These are phyloP conservation scores for Chiloscyllium punctatum DNA, from an alignment of 2,797 vertebrate genomes.

Conservation along the genomic window DNA sequence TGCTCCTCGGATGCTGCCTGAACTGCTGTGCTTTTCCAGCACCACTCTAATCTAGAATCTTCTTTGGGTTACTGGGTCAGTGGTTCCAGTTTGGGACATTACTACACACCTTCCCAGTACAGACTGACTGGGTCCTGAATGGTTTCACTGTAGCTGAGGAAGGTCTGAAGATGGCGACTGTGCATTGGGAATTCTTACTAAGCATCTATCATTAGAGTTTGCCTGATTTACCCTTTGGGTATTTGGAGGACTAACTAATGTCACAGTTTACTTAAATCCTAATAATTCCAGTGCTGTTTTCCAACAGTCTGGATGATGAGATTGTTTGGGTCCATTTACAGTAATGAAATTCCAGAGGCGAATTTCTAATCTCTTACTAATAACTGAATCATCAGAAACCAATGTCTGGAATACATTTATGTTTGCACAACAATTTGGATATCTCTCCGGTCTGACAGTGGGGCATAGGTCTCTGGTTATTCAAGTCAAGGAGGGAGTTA, in stretches of 20 bases:
- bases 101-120: background rate
- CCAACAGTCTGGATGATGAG: background rate
- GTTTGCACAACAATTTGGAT: background rate
- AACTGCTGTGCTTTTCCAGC: too few relatives aligned
- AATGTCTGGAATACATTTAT: background rate
- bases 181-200: background rate
- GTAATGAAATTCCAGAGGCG: background rate
- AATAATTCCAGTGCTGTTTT: background rate
- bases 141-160: background rate
- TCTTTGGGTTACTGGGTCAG: background rate
- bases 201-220: background rate
- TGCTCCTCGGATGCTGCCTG: too few relatives aligned
- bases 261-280: background rate
- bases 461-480: background rate
- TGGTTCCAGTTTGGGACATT: background rate
- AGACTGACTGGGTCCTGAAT: background rate
- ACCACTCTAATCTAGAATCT: too few relatives aligned
- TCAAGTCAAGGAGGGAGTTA: background rate
- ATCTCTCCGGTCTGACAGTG: background rate
- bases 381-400: background rate
- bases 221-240: background rate
- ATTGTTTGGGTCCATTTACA: background rate
- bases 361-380: background rate
- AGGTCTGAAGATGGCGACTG: background rate
- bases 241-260: background rate